phyloP scores from a whole-genome alignment of 2,888 invertebrate species.

The Apeira syringaria region DNA sequence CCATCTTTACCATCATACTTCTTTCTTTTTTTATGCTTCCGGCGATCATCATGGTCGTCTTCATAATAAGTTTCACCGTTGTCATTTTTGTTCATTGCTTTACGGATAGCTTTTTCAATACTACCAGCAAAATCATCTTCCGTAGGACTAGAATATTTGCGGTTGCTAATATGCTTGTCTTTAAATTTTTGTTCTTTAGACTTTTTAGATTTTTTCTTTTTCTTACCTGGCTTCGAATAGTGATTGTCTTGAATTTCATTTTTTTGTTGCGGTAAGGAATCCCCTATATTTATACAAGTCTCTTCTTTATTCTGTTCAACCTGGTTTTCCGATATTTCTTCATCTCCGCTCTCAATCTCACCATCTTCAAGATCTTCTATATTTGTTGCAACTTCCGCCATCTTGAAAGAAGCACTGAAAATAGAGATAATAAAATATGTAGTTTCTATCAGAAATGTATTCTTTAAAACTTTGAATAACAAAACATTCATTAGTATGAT shows the following conservation, averaged over 20 bases:
- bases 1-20: constrained; percentile 84
- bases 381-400: constrained; percentile 57
- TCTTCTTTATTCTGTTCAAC: constrained; percentile 49
- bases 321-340: constrained; percentile 55
- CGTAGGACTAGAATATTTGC: constrained; percentile 62
- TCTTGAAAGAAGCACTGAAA: constrained; percentile 67
- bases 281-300: constrained; percentile 35
- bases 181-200: constrained; percentile 70
- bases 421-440: constrained; percentile 20
- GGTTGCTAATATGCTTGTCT: constrained; percentile 78
- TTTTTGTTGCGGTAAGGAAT: constrained; percentile 45
- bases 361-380: constrained; percentile 92
- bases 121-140: constrained; percentile 91
- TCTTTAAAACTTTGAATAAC: not conserved
- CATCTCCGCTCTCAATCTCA: constrained; percentile 89
- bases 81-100: constrained; percentile 88
- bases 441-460: not conserved
- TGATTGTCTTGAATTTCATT: constrained; percentile 57
- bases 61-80: constrained; percentile 66
- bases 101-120: constrained; percentile 91
- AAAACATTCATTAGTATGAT: too few species aligned
- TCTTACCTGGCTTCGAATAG: constrained; percentile 76
- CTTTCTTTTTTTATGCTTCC: constrained; percentile 82
- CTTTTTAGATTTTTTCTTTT: constrained; percentile 75
- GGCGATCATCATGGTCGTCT: constrained; percentile 76